Evolutionary conservation across 1,140 invertebrate genomes (phyloP), one percentile per base, ranked within the genome.

Genomic region (Trachymyrmex septentrionalis): DNA sequence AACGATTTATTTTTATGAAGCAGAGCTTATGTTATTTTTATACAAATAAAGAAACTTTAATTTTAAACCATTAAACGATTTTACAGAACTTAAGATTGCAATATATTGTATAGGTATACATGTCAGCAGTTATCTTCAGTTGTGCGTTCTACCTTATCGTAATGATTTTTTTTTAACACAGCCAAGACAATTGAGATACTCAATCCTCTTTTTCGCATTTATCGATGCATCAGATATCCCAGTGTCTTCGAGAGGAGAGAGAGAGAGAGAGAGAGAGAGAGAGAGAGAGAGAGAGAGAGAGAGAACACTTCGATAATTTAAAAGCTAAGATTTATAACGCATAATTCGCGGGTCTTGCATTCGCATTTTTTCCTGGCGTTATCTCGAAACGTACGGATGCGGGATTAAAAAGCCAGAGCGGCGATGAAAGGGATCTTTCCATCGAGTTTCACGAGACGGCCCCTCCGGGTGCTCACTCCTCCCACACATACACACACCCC

Each of bases 361-460:
- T 53, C 27, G 71, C 61, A 75, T 75, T 57, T 88, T 89, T 89
- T 84, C 72, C 87, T 57, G 57, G 69, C 69, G 82, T 86, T 89
- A 89, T 89, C 88, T 88, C n/a, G 19, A 24, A 48, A 44, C 69
- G 67, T 69, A 75, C 78, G 78, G 71, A 78, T 69, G 78, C 80
- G 69, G 69, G 80, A 90, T 90, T 90, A 90, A 90, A 90, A 90
- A 90, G 86, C 89, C 67, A 75, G 21, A 53, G 59, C 72, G 48
- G 21, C 80, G 69, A 61, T 76, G 80, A 85, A 89, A 90, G 77
- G 86, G 67, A 90, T 89, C 85, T 86, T 84, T 76, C 78, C 85
- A 78, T 90, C 78, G 88, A 90, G 77, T 80, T 87, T 71, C 55
- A 71, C 61, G 78, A 90, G 85, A 90, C 88, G 71, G 34, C 44